Evolutionary conservation across 2,113 vertebrate species (phyloP), one percentile per base, ranked within the genome.

Genomic region (Mustela nigripes): DNA sequence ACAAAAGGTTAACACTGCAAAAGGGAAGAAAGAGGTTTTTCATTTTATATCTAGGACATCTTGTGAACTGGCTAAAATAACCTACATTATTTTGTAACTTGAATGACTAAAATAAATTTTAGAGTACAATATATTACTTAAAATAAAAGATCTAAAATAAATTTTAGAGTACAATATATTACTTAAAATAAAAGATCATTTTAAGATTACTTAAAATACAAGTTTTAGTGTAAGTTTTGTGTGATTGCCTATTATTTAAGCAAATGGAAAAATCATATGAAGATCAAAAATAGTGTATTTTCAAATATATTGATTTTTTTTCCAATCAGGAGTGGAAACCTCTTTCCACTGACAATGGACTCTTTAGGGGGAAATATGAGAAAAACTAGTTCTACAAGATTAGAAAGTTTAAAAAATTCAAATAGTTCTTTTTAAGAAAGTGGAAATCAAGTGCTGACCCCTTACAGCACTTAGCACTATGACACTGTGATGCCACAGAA

Each of bases 61-160:
- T 96, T 50, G 8, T 56, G 12, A 82, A 3, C 18, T 69, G 19
- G 2, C 50, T 50, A 86, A 21, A 93, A 74, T 21, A 79, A 5
- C 21, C 62, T 14, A 36, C 16, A 42, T 36, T 48, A 48, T 31
- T 91, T 92, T 62, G 19, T 31, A 80, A 81, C 11, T 85, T 16
- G 89, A 80, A 42, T 81, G 16, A 92, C 7, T 89, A 53, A 91
- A 80, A 95, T 39, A 91, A 85, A 95, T 39, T 86, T 86, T 81
- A 94, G 80, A 81, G 60, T n/a, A 42, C 45, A 82, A 36, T 4
- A 79, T 39, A 58, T 39, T 94, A 74, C 53, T 26, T 91, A 80
- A 69, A 87, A 65, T 9, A 88, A 8, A 78, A 31, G 56, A 56
- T 22, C 26, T 89, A 53, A 91, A 80, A 95, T 39, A 94, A 85